phyloP scores from a whole-genome alignment of 2,888 invertebrate genomes.

The Lithophane socia region DNA sequence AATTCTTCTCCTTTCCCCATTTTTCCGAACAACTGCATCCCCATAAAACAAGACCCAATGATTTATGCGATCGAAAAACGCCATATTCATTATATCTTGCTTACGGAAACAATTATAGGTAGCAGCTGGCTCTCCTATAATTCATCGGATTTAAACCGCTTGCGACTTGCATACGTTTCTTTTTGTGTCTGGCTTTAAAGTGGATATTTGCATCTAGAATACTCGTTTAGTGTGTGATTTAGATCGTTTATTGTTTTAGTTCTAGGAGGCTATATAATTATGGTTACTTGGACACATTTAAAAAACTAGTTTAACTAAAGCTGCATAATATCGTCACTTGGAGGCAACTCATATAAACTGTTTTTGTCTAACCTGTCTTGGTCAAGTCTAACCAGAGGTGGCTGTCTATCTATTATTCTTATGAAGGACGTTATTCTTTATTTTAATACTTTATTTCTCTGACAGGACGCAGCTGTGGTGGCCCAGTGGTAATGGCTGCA shows the following conservation, averaged over 20 bases:
- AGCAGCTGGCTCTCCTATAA: conserved; percentile 69
- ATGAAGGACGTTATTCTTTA: not conserved
- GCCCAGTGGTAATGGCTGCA: too few relatives aligned
- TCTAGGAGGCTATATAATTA: not conserved
- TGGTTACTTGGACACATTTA: not conserved
- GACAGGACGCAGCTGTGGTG: too few relatives aligned
- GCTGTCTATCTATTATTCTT: not conserved
- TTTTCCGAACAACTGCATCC: conserved; percentile 14
- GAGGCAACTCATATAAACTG: not conserved
- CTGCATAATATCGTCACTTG: not conserved
- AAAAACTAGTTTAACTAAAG: not conserved
- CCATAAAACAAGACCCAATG: conserved; percentile 40
- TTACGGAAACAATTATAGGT: conserved; percentile 75
- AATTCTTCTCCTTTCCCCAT: not conserved
- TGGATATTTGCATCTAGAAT: conserved; percentile 52
- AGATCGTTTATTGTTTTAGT: conserved; percentile 5
- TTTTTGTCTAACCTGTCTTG: too few relatives aligned
- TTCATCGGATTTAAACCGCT: conserved; percentile 68
- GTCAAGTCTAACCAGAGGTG: not conserved
- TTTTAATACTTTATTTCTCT: not conserved
- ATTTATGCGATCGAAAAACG: conserved; percentile 63
- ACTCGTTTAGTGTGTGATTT: conserved; percentile 36
- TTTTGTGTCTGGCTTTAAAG: conserved; percentile 61
- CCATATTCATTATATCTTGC: conserved; percentile 70
- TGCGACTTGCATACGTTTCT: conserved; percentile 56